Evolutionary conservation across 2,113 vertebrate species (phyloP), one percentile per base, ranked within the genome.

Genomic region (Silurus glanis): DNA sequence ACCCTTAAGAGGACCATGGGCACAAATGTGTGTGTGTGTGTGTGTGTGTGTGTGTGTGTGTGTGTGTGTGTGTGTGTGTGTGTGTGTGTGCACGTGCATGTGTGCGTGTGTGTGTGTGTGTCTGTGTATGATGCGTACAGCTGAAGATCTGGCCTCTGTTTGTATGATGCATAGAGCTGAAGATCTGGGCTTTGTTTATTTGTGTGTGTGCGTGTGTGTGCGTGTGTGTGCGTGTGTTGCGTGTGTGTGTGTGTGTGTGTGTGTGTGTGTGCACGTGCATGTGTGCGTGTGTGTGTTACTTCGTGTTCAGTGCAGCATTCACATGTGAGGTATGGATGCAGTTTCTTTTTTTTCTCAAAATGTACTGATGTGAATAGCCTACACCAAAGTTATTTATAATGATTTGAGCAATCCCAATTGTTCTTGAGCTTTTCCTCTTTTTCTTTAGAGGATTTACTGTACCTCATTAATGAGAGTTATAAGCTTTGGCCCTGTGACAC

Each of bases 381-480:
- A 66, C 23, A 51, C n/a, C 14, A 25, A 76, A 53, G 53, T 37
- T 25, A 16, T n/a, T 25, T 23, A 74, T 49, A 61, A 9, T 45
- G 47, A 85, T 78, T 28, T 80, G 7, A 82, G 5, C 2, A 9
- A 62, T 72, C 59, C 12, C 23, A 17, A 56, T 81, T 72, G 19
- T 72, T 72, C 21, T 78, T 56, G 17, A 47, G 62, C 6, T 71
- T 71, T 21, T 83, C 25, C 9, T 13, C 79, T 81, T 45, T 72
- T 58, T 16, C 21, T 13, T 75, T 75, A 14, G 84, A 67, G 51
- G 62, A 58, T 80, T 80, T 80, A 47, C 75, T 28, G 78, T 81
- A 61, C 62, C 55, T 86, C 78, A 72, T 71, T 86, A 81, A 49
- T 10, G 45, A 86, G 66, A 67, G 51, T 79, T 85, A 55, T 21